These are phyloP conservation scores for Teleogryllus oceanicus DNA, from an alignment of 2,888 invertebrate species.

Conservation along the genomic window DNA sequence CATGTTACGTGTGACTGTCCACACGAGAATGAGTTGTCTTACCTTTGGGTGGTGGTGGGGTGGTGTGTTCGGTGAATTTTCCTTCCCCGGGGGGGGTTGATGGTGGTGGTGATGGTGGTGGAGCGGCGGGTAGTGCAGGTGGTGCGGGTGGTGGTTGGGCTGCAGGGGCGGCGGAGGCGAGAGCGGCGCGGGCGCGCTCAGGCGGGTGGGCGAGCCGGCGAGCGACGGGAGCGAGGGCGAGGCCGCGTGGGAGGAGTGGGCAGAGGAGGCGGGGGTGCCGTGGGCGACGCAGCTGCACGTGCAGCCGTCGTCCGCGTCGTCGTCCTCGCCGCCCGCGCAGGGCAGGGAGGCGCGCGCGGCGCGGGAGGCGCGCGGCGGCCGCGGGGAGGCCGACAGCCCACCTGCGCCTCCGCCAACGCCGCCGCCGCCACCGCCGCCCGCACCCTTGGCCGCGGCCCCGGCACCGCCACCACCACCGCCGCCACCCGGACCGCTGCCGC, in stretches of 20 bases:
- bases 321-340: slow-evolving; percentile 1
- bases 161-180: background rate
- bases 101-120: background rate
- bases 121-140: background rate
- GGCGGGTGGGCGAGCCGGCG: background rate
- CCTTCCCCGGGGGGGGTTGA: too few species aligned
- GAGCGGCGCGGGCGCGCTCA: background rate
- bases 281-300: slow-evolving; percentile 6
- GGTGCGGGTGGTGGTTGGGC: background rate
- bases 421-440: slow-evolving; percentile 36
- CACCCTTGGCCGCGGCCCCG: too few species aligned
- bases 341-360: background rate
- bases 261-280: background rate
- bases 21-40: slow-evolving; percentile 26
- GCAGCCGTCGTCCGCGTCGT: slow-evolving; percentile 1
- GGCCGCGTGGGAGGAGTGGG: background rate
- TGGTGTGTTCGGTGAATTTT: too few species aligned
- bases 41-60: slow-evolving; percentile 40
- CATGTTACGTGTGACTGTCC: too few species aligned
- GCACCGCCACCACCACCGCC: too few species aligned
- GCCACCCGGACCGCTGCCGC: too few species aligned
- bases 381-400: slow-evolving; percentile 50
- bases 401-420: slow-evolving; percentile 41
- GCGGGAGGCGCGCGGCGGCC: slow-evolving; percentile 48
- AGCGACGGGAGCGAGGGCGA: background rate